A percentile compares a stretch with the other conserved stretches of the same genome.
phyloP scores from a whole-genome alignment of 2,113 vertebrate genomes.

The Peromyscus maniculatus region DNA sequence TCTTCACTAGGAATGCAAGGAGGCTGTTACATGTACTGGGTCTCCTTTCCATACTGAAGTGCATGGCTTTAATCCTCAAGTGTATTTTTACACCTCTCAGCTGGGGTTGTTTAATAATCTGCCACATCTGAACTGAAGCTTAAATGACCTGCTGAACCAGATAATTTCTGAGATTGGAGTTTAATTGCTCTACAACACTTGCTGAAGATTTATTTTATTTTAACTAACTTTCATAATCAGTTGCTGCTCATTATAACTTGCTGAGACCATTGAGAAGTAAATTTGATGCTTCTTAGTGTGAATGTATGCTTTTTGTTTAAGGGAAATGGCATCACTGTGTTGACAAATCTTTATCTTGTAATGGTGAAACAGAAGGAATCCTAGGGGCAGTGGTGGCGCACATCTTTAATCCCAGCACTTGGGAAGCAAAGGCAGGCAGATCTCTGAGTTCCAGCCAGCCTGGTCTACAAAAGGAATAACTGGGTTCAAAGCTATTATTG shows the following conservation, averaged over 20 bases:
- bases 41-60: conserved; percentile 76
- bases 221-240: conserved; percentile 73
- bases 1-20: conserved; percentile 75
- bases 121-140: conserved; percentile 73
- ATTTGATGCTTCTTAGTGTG: not conserved
- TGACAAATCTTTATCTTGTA: conserved; percentile 21
- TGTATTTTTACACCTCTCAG: conserved; percentile 81
- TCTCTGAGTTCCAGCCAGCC: not conserved
- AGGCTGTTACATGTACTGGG: conserved; percentile 50
- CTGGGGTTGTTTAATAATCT: conserved; percentile 81
- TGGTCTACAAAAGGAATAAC: conserved; percentile 71
- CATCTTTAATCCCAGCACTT: not conserved
- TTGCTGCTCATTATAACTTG: conserved; percentile 51
- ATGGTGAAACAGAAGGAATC: conserved; percentile 77
- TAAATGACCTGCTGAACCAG: conserved; percentile 74
- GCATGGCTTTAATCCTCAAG: conserved; percentile 67
- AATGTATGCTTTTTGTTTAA: conserved; percentile 49
- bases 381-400: not conserved
- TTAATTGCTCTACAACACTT: conserved; percentile 65
- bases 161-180: conserved; percentile 68
- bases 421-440: not conserved
- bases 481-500: conserved; percentile 67
- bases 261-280: conserved; percentile 69
- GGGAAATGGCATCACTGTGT: conserved; percentile 56
- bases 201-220: conserved; percentile 70